These are phyloP conservation scores for Frieseomelitta varia DNA, from an alignment of 1,140 invertebrate species.

Conservation along the genomic window DNA sequence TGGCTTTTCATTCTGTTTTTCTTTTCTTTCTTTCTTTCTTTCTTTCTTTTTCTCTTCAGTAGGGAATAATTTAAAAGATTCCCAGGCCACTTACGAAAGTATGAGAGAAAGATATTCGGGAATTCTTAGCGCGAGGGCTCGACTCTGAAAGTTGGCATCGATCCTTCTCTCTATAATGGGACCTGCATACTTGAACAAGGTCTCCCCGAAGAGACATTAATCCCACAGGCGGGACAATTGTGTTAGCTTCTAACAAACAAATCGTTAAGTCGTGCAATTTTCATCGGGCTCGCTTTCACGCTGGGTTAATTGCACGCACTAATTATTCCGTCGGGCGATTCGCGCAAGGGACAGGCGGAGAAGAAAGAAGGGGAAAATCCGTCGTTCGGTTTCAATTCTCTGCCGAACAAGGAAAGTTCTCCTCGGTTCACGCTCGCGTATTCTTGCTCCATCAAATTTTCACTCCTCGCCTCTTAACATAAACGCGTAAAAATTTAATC, in stretches of 20 bases:
- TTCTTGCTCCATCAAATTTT: no score
- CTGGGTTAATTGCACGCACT: conserved; percentile 32
- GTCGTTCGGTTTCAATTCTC: conserved; percentile 5
- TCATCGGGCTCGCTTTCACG: neutral
- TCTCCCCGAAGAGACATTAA: conserved; percentile 33
- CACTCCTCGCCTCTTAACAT: no score
- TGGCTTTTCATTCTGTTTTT: neutral
- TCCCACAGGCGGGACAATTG: conserved; percentile 22
- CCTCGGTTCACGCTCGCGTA: no score
- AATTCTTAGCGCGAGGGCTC: conserved; percentile 42
- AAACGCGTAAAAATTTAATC: no score
- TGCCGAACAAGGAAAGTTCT: neutral
- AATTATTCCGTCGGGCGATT: conserved; percentile 16
- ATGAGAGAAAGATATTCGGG: neutral
- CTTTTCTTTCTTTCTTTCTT: no score
- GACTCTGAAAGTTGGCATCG: conserved; percentile 29
- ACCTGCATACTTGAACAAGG: conserved; percentile 14
- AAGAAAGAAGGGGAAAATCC: neutral
- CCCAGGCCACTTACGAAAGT: neutral
- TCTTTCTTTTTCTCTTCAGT: no score
- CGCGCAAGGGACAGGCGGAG: no score
- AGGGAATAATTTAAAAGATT: neutral
- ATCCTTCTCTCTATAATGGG: conserved; percentile 33
- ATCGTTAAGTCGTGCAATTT: conserved; percentile 33
- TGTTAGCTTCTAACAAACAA: conserved; percentile 24